phyloP scores from a whole-genome alignment of 2,888 invertebrate genomes.

The Lucinisca nassula region DNA sequence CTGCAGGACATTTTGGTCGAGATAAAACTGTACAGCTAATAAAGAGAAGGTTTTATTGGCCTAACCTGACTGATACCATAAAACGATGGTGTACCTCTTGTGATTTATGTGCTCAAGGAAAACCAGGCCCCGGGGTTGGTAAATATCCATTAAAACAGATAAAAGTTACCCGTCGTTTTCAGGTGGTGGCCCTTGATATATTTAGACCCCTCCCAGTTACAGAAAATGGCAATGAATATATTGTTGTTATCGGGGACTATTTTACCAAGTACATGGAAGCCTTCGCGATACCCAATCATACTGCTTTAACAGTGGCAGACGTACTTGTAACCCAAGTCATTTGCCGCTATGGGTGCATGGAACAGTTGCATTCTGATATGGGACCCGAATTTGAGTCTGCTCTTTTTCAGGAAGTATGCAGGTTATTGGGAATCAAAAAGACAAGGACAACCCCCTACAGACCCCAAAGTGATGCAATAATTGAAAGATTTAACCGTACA shows the following conservation, averaged over 20 bases:
- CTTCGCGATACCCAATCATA: conserved; percentile 46
- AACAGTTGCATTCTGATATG: conserved; percentile 23
- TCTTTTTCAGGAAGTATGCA: neutral
- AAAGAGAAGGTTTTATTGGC: too few species aligned
- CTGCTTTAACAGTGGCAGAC: conserved; percentile 42
- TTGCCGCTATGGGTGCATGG: conserved; percentile 21
- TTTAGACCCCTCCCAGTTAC: conserved; percentile 18
- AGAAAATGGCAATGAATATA: conserved; percentile 23
- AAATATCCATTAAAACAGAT: conserved; percentile 47
- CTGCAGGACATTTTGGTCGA: conserved; percentile 60
- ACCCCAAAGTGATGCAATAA: conserved; percentile 33
- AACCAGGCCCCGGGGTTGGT: too few species aligned
- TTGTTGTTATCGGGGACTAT: too few species aligned
- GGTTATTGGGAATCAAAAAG: conserved; percentile 7
- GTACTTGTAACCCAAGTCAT: conserved; percentile 29
- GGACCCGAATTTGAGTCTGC: too few species aligned
- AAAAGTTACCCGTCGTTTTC: neutral
- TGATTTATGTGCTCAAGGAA: conserved; percentile 55
- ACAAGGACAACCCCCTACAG: too few species aligned
- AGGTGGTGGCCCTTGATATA: conserved; percentile 8
- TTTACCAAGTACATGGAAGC: too few species aligned
- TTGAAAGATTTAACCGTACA: conserved; percentile 58
- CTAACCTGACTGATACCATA: too few species aligned
- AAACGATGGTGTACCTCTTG: conserved; percentile 55
- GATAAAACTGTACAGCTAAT: conserved; percentile 47